Percentiles rank a stretch among this genome's conserved stretches.
phyloP scores from a whole-genome alignment of 2,888 invertebrate species.

The Hecatera dysodea region DNA sequence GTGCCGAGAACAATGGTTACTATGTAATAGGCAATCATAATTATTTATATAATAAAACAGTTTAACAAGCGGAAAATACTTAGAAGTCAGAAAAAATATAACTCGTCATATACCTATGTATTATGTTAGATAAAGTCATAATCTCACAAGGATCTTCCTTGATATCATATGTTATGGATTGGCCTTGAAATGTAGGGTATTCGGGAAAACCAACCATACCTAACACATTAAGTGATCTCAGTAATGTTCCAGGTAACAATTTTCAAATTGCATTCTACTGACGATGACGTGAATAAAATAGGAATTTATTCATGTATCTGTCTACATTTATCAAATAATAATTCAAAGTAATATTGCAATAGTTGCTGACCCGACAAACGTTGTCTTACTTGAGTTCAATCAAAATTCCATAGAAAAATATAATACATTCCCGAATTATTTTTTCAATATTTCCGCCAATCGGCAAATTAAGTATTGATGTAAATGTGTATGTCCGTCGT shows the following conservation, averaged over 20 bases:
- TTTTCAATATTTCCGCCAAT: too few species aligned
- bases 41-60: slow-evolving; percentile 24
- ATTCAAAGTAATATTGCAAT: too few species aligned
- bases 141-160: slow-evolving; percentile 34
- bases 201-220: slow-evolving; percentile 20
- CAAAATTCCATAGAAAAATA: too few species aligned
- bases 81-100: slow-evolving; percentile 1
- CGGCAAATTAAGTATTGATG: too few species aligned
- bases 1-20: slow-evolving; percentile 47
- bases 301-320: background rate
- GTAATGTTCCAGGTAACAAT: slow-evolving; percentile 26
- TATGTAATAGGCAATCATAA: slow-evolving; percentile 23
- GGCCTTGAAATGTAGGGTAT: slow-evolving; percentile 4
- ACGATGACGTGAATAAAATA: background rate
- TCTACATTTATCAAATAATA: background rate
- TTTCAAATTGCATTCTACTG: background rate
- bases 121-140: slow-evolving; percentile 1
- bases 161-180: too few species aligned
- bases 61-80: slow-evolving; percentile 26
- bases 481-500: too few species aligned
- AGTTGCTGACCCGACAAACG: too few species aligned
- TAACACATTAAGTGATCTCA: background rate
- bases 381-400: too few species aligned
- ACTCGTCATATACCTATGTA: background rate
- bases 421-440: too few species aligned